Conservation (phyloP, 1,140 invertebrate genomes). For the Aphelenchoides avenae region DNA sequence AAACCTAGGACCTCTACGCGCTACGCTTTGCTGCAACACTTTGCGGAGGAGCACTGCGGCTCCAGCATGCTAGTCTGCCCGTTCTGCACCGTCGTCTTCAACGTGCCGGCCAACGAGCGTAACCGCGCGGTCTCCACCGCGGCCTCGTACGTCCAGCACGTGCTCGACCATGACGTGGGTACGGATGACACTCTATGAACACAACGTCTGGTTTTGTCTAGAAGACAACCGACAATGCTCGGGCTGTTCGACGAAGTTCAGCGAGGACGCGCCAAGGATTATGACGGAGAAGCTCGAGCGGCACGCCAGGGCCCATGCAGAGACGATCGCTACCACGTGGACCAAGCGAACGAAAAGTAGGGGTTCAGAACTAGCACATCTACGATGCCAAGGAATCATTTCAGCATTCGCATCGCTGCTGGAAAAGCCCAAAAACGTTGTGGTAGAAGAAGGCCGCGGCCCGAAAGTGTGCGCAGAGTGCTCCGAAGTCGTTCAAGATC, state of each 20-base stretch:
- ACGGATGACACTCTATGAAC: neutral
- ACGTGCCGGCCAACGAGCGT: constrained; percentile 9
- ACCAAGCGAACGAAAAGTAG: neutral
- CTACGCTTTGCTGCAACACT: constrained; percentile 11
- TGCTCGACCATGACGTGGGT: constrained; percentile 20
- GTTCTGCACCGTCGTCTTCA: constrained; percentile 5
- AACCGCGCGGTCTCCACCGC: neutral
- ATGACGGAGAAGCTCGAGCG: neutral
- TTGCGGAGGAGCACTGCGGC: constrained; percentile 10
- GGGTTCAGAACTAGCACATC: too few species aligned
- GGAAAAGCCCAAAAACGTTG: too few species aligned
- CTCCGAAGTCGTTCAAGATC: neutral
- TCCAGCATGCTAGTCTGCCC: constrained; percentile 3
- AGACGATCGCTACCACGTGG: neutral
- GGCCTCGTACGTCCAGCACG: constrained; percentile 18
- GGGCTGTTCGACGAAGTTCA: constrained; percentile 5
- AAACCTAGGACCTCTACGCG: constrained; percentile 5
- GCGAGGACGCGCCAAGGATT: neutral
- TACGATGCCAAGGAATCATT: too few species aligned
- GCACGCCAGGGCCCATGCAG: neutral
- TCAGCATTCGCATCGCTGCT: too few species aligned
- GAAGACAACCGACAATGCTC: constrained; percentile 1
- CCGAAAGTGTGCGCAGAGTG: constrained; percentile 3
- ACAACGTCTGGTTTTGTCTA: neutral
- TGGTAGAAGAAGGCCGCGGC: neutral